Evolutionary conservation across 2,888 invertebrate species (phyloP).

Genomic region (Drepanosiphum platanoidis): DNA sequence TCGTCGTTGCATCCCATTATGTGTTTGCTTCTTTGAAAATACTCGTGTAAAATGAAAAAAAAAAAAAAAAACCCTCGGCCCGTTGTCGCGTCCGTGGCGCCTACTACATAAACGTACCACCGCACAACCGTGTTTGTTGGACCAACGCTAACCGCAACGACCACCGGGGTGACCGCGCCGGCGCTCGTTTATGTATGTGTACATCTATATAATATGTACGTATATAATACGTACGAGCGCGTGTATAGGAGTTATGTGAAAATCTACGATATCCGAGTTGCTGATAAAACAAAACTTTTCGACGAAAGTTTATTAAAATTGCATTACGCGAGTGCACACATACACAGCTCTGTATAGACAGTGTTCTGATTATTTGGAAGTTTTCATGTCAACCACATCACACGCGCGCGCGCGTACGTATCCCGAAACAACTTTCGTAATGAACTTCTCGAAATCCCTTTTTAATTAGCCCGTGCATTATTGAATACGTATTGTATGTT

Average conservation of each 20-base stretch:
- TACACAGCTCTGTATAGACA: background rate
- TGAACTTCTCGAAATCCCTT: slow-evolving; percentile 16
- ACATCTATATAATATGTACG: background rate
- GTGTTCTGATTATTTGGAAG: slow-evolving; percentile 31
- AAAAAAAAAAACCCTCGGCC: background rate
- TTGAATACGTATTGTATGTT: background rate
- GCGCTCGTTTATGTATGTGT: background rate
- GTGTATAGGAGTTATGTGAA: background rate
- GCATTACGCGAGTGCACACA: slow-evolving; percentile 2
- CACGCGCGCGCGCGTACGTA: background rate
- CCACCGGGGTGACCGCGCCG: background rate
- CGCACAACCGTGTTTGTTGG: background rate
- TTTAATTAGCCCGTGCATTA: slow-evolving; percentile 6
- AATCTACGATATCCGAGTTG: background rate
- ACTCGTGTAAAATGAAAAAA: background rate
- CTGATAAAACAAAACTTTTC: slow-evolving; percentile 20
- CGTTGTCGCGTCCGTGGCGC: background rate
- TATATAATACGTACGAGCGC: background rate
- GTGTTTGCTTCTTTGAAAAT: slow-evolving; percentile 28
- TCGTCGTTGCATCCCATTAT: slow-evolving; percentile 36
- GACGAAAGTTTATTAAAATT: slow-evolving; percentile 24
- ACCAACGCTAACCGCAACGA: background rate
- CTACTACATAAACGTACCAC: background rate
- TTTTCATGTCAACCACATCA: slow-evolving; percentile 1
- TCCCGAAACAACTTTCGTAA: background rate